phyloP scores from a whole-genome alignment of 1,140 invertebrate genomes.

The Maniola jurtina region DNA sequence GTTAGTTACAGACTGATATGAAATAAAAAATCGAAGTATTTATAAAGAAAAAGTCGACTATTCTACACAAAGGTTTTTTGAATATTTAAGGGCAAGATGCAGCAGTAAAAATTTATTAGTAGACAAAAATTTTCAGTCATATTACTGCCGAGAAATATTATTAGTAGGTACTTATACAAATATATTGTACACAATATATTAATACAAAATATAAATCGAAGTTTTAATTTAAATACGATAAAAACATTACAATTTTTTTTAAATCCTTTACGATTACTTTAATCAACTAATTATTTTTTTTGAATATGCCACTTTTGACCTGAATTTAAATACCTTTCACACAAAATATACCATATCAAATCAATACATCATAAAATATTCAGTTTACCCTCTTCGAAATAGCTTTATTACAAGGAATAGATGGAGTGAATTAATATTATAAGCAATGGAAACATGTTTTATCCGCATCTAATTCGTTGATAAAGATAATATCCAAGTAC shows the following conservation, averaged over 20 bases:
- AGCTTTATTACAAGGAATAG: too few relatives aligned
- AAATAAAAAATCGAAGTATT: constrained; percentile 26
- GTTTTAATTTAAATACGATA: constrained; percentile 31
- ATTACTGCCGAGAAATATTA: constrained; percentile 26
- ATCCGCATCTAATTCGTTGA: too few relatives aligned
- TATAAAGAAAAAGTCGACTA: constrained; percentile 29
- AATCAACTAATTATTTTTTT: constrained; percentile 26
- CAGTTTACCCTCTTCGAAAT: too few relatives aligned
- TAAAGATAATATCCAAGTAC: too few relatives aligned
- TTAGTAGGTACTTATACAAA: constrained; percentile 20
- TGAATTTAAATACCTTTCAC: constrained; percentile 24
- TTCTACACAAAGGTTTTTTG: constrained; percentile 17
- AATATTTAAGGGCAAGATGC: constrained; percentile 29
- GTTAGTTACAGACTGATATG: constrained; percentile 19
- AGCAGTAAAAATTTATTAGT: constrained; percentile 17
- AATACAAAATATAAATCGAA: constrained; percentile 21
- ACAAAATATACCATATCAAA: constrained; percentile 25
- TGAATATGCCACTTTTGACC: constrained; percentile 33
- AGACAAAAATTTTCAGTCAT: constrained; percentile 17
- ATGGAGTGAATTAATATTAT: too few relatives aligned
- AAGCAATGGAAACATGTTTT: neutral
- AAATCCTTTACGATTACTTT: constrained; percentile 26
- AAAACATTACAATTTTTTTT: constrained; percentile 30
- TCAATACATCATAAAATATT: neutral
- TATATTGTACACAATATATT: constrained; percentile 37